These are phyloP conservation scores for Seriola quinqueradiata DNA, from an alignment of 2,113 vertebrate species.

Conservation along the genomic window DNA sequence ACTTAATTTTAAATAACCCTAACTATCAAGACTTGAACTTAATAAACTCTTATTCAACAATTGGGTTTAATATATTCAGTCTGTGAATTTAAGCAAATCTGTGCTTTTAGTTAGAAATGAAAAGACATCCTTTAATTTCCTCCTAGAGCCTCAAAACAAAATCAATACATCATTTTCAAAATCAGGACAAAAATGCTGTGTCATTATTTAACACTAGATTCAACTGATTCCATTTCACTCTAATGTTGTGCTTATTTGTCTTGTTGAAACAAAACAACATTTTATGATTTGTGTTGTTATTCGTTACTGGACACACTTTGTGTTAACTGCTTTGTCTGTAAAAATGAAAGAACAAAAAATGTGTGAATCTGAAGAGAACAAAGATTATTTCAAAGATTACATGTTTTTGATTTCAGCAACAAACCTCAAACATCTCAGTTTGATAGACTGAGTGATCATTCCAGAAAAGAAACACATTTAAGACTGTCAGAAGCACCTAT, in stretches of 20 bases:
- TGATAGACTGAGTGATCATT: slow-evolving; percentile 2
- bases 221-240: background rate
- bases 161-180: background rate
- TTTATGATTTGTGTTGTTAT: background rate
- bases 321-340: background rate
- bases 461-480: slow-evolving; percentile 24
- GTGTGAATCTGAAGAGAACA: background rate
- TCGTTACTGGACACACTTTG: background rate
- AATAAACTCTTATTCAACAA: no score
- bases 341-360: background rate
- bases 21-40: no score
- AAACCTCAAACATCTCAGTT: background rate
- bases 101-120: background rate
- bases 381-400: background rate
- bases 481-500: slow-evolving; percentile 28
- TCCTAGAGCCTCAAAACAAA: background rate
- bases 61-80: no score
- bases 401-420: background rate
- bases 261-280: background rate
- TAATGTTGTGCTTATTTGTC: background rate
- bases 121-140: background rate
- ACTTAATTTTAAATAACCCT: no score
- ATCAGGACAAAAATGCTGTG: background rate
- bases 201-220: background rate
- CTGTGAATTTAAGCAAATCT: no score